Evolutionary conservation across 1,140 invertebrate species (phyloP).

Genomic region (Sarcophaga peregrina): DNA sequence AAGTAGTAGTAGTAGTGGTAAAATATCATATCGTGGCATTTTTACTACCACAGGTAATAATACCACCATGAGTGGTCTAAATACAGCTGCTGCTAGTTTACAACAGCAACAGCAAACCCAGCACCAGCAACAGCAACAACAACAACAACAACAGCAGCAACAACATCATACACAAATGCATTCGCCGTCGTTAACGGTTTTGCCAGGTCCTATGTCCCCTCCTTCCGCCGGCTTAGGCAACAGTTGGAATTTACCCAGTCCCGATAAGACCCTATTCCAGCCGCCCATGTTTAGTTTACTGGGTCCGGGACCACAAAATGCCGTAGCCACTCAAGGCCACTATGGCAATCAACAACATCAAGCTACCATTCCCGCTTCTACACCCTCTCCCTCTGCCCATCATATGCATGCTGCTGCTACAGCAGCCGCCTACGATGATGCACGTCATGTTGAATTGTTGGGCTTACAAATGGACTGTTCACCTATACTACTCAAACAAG

Average conservation of each 20-base stretch:
- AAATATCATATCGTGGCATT: slow-evolving; percentile 77
- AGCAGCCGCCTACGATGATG: slow-evolving; percentile 58
- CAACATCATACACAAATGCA: slow-evolving; percentile 59
- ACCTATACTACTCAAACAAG: slow-evolving; percentile 67
- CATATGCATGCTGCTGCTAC: slow-evolving; percentile 12
- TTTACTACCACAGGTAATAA: slow-evolving; percentile 73
- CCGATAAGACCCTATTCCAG: slow-evolving; percentile 72
- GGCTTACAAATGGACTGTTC: slow-evolving; percentile 73
- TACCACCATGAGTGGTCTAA: slow-evolving; percentile 69
- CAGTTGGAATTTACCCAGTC: slow-evolving; percentile 72
- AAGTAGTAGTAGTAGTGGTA: slow-evolving; percentile 68
- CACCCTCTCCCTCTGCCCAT: slow-evolving; percentile 56
- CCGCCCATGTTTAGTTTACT: slow-evolving; percentile 70
- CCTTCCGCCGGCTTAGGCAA: slow-evolving; percentile 63
- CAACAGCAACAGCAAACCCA: slow-evolving; percentile 51
- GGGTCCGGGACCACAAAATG: slow-evolving; percentile 54
- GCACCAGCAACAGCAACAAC: slow-evolving; percentile 13
- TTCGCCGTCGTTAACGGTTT: slow-evolving; percentile 57
- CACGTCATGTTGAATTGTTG: slow-evolving; percentile 70
- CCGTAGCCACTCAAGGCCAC: slow-evolving; percentile 63
- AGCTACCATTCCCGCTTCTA: slow-evolving; percentile 54
- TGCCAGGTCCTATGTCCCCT: slow-evolving; percentile 68
- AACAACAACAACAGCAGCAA: slow-evolving; percentile 53
- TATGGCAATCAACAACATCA: slow-evolving; percentile 60
- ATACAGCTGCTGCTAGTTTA: slow-evolving; percentile 45